Conservation (phyloP, 1,140 invertebrate genomes). For the Drosophila rufa region DNA sequence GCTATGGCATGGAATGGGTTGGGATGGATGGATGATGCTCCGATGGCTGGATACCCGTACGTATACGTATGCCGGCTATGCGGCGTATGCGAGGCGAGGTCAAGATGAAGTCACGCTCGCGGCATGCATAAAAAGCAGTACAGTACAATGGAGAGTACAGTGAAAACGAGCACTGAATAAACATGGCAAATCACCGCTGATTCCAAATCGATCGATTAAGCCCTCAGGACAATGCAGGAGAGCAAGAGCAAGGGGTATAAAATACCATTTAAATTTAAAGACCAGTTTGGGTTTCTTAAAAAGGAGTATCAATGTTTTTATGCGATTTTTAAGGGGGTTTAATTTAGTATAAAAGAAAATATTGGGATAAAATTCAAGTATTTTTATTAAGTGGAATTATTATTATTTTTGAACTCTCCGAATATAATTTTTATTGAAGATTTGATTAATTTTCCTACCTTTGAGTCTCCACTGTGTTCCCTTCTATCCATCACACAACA, state of each 20-base stretch:
- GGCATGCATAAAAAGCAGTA: constrained; percentile 52
- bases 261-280: neutral
- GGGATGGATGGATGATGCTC: constrained; percentile 26
- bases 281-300: neutral
- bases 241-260: neutral
- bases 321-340: neutral
- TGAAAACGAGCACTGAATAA: constrained; percentile 41
- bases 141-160: constrained; percentile 49
- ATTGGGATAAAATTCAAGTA: neutral
- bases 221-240: neutral
- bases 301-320: neutral
- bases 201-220: constrained; percentile 29
- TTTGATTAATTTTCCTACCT: neutral
- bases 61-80: constrained; percentile 41
- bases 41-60: constrained; percentile 20
- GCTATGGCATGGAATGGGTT: constrained; percentile 22
- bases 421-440: neutral
- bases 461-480: neutral
- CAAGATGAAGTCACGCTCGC: constrained; percentile 79
- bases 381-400: too few species aligned
- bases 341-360: neutral
- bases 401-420: too few species aligned
- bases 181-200: constrained; percentile 28
- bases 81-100: constrained; percentile 60
- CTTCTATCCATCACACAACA: constrained; percentile 10